phyloP scores from a whole-genome alignment of 2,113 vertebrate species.

The Scolopax mira region DNA sequence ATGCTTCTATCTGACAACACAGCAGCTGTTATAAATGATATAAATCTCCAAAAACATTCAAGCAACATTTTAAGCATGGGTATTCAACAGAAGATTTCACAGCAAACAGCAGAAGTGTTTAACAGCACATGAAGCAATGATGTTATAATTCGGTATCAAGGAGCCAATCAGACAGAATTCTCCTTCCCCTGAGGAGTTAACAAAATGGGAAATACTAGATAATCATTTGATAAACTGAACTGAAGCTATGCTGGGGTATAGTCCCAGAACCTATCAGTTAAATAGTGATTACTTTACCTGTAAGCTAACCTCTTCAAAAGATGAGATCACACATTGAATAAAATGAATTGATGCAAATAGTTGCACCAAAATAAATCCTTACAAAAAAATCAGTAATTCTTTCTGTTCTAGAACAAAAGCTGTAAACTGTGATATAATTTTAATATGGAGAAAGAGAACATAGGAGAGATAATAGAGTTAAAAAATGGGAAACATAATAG shows the following conservation, averaged over 20 bases:
- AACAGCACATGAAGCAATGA: background rate
- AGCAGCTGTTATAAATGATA: background rate
- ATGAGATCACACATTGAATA: background rate
- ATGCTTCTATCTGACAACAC: background rate
- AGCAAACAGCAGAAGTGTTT: background rate
- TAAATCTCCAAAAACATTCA: background rate
- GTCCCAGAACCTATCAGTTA: background rate
- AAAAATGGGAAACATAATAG: background rate
- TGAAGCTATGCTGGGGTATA: background rate
- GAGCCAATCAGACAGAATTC: background rate
- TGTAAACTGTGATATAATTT: background rate
- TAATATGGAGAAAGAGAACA: background rate
- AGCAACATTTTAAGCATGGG: background rate
- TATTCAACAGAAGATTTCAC: background rate
- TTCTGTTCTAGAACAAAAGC: background rate
- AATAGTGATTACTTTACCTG: background rate
- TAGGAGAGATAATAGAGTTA: background rate
- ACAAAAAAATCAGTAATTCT: background rate
- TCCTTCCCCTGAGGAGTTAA: background rate
- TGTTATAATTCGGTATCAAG: background rate
- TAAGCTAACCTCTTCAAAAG: background rate
- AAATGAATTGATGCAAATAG: background rate
- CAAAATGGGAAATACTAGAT: background rate
- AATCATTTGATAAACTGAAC: background rate
- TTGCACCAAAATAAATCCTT: background rate